These are phyloP conservation scores for Paramuricea clavata DNA, from an alignment of 92 coral and sea anemone genomes.

Conservation along the genomic window DNA sequence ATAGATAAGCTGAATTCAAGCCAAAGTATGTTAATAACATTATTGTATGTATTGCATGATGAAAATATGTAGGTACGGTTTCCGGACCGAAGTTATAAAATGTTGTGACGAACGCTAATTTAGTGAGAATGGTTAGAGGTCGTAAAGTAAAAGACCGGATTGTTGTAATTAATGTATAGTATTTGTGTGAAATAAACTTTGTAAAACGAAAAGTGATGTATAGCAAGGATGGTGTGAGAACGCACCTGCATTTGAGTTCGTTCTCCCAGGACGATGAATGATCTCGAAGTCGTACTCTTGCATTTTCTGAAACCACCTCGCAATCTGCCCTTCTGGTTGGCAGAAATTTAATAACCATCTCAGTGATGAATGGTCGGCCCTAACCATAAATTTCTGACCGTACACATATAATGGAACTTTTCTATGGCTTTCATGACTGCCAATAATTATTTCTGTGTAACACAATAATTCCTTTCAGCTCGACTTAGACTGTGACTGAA, in stretches of 20 bases:
- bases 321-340: not conserved
- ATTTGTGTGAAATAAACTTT: too few species aligned
- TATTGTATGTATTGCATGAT: too few species aligned
- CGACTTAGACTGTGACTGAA: not conserved
- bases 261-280: not conserved
- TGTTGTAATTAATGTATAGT: too few species aligned
- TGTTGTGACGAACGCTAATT: too few species aligned
- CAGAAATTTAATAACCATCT: not conserved
- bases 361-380: constrained; percentile 8
- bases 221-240: too few species aligned
- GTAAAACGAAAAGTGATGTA: too few species aligned
- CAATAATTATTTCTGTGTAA: not conserved
- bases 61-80: too few species aligned
- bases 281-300: not conserved
- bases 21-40: too few species aligned
- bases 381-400: not conserved
- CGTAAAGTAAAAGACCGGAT: too few species aligned
- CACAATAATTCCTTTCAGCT: constrained; percentile 18
- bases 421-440: not conserved
- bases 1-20: too few species aligned
- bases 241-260: not conserved
- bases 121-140: too few species aligned
- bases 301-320: not conserved
- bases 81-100: too few species aligned
- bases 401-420: not conserved